phyloP scores from a whole-genome alignment of 2,797 vertebrate genomes.

The Sebastes diploproa region DNA sequence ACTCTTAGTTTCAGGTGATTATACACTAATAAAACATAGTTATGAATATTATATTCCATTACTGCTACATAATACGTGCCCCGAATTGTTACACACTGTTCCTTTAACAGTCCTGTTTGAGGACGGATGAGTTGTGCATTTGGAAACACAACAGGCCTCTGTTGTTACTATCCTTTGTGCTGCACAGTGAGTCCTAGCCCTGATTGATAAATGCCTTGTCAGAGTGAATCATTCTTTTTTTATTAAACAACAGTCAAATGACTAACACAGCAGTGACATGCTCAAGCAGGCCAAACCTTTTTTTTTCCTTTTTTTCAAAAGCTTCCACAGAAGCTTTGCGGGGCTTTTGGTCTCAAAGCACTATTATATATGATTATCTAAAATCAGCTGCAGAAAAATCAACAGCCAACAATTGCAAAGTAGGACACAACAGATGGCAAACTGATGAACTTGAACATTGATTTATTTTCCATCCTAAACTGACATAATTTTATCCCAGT shows the following conservation, averaged over 20 bases:
- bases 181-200: not conserved
- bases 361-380: constrained; percentile 26
- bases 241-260: constrained; percentile 1
- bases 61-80: no score
- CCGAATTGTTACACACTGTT: no score
- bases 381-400: constrained; percentile 32
- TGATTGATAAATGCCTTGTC: not conserved
- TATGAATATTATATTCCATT: no score
- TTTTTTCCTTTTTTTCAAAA: not conserved
- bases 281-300: not conserved
- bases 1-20: no score
- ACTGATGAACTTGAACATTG: constrained; percentile 54
- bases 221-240: not conserved
- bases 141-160: constrained; percentile 10
- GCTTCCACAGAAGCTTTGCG: not conserved
- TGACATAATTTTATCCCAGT: constrained; percentile 23
- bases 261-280: not conserved
- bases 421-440: constrained; percentile 68
- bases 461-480: constrained; percentile 54
- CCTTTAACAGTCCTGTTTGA: not conserved
- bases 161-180: not conserved
- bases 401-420: constrained; percentile 40
- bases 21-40: no score
- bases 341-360: constrained; percentile 4
- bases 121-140: not conserved